phyloP scores from a whole-genome alignment of 2,888 invertebrate genomes.

The Creontiades dilutus region DNA sequence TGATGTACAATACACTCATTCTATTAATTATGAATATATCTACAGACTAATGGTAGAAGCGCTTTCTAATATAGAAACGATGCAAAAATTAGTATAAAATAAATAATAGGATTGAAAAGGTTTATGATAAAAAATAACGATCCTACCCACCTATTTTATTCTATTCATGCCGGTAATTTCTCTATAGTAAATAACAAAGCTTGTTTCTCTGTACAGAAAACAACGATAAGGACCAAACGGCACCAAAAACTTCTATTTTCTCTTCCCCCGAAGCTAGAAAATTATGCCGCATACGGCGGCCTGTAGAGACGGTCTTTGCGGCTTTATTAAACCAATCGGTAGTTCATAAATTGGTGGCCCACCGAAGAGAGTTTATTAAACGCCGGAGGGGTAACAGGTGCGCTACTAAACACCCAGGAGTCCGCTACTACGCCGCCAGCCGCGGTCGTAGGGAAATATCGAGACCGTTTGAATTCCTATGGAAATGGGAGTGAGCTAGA shows the following conservation, averaged over 20 bases:
- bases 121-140: no score
- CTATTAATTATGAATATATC: no score
- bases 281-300: background rate
- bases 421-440: background rate
- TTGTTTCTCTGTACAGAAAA: no score
- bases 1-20: no score
- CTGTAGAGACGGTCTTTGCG: background rate
- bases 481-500: constrained; percentile 1
- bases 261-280: background rate
- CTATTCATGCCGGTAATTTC: no score
- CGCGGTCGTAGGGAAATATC: constrained; percentile 12
- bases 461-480: background rate
- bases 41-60: no score
- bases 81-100: no score
- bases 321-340: constrained; percentile 55
- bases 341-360: constrained; percentile 55
- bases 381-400: constrained; percentile 9
- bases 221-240: background rate
- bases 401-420: constrained; percentile 24
- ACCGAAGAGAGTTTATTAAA: background rate
- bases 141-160: no score
- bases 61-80: no score
- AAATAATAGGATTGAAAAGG: no score
- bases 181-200: no score
- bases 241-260: background rate